Conservation (phyloP, 2,888 invertebrate genomes). For the Trisateles emortualis region DNA sequence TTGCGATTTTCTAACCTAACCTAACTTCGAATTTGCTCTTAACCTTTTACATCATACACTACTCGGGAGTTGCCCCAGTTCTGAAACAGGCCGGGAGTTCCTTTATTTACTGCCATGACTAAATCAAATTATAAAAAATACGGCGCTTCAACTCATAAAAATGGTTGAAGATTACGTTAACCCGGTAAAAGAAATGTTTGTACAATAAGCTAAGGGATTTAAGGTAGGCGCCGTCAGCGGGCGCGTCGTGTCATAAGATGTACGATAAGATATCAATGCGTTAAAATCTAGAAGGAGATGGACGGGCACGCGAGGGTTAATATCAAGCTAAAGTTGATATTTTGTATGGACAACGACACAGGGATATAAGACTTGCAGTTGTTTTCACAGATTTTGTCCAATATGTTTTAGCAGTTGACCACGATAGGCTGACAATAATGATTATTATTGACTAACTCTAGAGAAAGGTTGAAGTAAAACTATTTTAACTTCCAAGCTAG, state of each 20-base stretch:
- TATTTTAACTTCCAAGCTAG: too few relatives aligned
- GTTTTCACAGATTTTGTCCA: too few relatives aligned
- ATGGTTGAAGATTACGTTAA: constrained; percentile 25
- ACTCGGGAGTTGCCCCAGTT: background rate
- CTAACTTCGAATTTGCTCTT: too few relatives aligned
- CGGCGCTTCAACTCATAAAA: constrained; percentile 21
- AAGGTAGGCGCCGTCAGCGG: constrained; percentile 55
- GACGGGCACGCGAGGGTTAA: constrained; percentile 46
- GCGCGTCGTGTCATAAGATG: constrained; percentile 57
- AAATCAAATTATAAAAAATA: constrained; percentile 16
- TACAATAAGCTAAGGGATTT: constrained; percentile 39
- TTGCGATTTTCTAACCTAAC: too few relatives aligned
- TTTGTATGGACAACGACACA: constrained; percentile 6
- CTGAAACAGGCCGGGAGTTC: background rate
- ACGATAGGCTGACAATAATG: too few relatives aligned
- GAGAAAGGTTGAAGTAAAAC: too few relatives aligned
- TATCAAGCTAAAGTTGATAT: constrained; percentile 37
- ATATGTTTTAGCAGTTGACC: too few relatives aligned
- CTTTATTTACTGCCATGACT: background rate
- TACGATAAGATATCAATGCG: constrained; percentile 53
- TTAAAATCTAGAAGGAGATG: constrained; percentile 53
- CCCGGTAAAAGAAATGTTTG: constrained; percentile 32
- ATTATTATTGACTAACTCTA: too few relatives aligned
- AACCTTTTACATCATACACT: too few relatives aligned
- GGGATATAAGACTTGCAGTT: background rate